A percentile compares a stretch with the other conserved stretches of the same genome.
Conservation (phyloP, 2,888 invertebrate genomes). For the Limnephilus marmoratus region DNA sequence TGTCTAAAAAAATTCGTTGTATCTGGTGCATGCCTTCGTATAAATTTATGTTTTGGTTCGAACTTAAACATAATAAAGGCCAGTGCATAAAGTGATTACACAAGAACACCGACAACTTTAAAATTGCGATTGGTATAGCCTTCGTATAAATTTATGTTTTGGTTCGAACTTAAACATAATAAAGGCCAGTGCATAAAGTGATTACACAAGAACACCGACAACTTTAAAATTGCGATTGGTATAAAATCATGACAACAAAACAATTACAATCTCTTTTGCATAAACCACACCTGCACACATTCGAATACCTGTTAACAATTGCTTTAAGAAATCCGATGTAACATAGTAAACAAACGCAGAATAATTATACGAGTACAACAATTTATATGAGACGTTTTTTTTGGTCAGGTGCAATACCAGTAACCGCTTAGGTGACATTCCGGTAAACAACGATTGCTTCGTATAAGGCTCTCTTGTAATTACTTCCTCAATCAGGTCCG, state of each 20-base stretch:
- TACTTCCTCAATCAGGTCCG: neutral
- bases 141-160: neutral
- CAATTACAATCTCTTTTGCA: neutral
- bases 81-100: neutral
- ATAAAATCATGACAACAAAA: neutral
- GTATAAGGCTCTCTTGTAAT: neutral
- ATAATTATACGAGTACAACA: neutral
- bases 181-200: neutral
- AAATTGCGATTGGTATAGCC: neutral
- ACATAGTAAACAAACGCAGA: neutral
- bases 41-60: neutral
- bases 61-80: neutral
- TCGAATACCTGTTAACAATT: neutral
- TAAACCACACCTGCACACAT: neutral
- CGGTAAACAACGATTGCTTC: conserved; percentile 1
- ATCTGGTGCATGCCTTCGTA: no score
- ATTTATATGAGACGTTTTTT: neutral
- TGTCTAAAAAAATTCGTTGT: no score
- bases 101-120: neutral
- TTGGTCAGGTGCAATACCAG: neutral
- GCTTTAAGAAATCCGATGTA: neutral
- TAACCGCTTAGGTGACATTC: neutral
- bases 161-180: no score
- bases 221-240: neutral
- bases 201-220: neutral